These are phyloP conservation scores for Miichthys miiuy DNA, from an alignment of 2,797 vertebrate genomes.

Conservation along the genomic window DNA sequence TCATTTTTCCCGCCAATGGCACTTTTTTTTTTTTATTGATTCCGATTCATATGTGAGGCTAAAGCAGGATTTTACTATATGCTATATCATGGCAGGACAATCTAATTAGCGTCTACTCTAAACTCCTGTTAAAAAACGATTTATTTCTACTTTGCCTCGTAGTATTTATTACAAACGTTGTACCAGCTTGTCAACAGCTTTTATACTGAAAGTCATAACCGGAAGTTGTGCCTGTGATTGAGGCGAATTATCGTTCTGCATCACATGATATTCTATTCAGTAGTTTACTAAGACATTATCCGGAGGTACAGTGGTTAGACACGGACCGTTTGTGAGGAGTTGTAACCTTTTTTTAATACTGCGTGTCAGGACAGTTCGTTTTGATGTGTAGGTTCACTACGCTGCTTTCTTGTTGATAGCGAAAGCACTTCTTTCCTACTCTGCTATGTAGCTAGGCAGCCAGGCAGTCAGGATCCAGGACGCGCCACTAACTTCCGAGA, in stretches of 20 bases:
- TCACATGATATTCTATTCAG: conserved; percentile 76
- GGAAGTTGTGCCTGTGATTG: not conserved
- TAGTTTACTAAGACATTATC: not conserved
- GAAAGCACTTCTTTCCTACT: not conserved
- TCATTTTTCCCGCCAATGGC: not conserved
- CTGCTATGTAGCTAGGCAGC: conserved; percentile 31
- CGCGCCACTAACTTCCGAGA: not conserved
- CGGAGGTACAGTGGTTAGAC: too few relatives aligned
- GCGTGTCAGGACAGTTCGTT: fast-evolving
- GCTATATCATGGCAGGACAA: not conserved
- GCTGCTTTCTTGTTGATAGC: not conserved
- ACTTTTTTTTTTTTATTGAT: not conserved
- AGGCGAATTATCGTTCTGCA: fast-evolving
- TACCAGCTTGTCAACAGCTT: not conserved
- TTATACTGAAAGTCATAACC: conserved; percentile 46
- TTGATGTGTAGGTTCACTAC: not conserved
- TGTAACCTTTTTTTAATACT: not conserved
- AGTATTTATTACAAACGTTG: not conserved
- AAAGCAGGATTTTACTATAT: not conserved
- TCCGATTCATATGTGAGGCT: not conserved
- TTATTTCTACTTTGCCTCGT: not conserved
- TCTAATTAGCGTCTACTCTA: not conserved
- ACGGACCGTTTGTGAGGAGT: not conserved
- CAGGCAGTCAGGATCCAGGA: not conserved
- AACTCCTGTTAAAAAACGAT: not conserved